Evolutionary conservation across 2,113 vertebrate species (phyloP), one percentile per base, ranked within the genome.

Genomic region (Rhegmatorhina hoffmannsi): DNA sequence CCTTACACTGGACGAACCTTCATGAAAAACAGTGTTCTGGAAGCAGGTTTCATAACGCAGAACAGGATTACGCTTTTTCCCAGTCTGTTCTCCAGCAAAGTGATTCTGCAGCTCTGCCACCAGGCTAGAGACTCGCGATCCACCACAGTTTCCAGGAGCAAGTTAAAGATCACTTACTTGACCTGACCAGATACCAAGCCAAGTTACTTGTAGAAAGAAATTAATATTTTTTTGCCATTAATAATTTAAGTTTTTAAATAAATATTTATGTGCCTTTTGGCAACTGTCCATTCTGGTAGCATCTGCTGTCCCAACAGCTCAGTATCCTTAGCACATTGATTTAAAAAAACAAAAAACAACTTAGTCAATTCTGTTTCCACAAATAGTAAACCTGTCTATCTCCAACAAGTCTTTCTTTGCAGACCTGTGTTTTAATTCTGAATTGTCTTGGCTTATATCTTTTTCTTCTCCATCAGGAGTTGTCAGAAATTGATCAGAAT

Each of bases 331-430:
- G 96, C 97, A 96, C 94, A 83, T 46, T 50, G 82, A 95, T 96
- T 91, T 49, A n/a, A 76, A 47, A 74, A 46, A 72, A 78, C 31
- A 77, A 66, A 25, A 33, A 80, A 66, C 28, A 4, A 52, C 89
- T 99, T 97, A 99, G 98, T 99, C 99, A 87, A 99, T 99, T 74
- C 99, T 98, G 98, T 99, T 99, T 67, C 99, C 99, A 63, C 99
- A 99, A 95, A 99, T 99, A 34, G 99, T 99, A 97, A 99, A 99
- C 96, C 99, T 99, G 98, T 99, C 99, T 93, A 99, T 99, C 96
- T 99, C 99, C 96, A 99, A 84, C 96, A 99, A 98, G 93, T 99
- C 99, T 96, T 99, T 99, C 77, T 99, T 99, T 62, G 98, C 97
- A 90, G 98, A 97, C 96, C 98, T 98, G 93, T 98, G 98, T 96